These are phyloP conservation scores for Drosophila mauritiana DNA, from an alignment of 1,140 invertebrate species.

Conservation along the genomic window DNA sequence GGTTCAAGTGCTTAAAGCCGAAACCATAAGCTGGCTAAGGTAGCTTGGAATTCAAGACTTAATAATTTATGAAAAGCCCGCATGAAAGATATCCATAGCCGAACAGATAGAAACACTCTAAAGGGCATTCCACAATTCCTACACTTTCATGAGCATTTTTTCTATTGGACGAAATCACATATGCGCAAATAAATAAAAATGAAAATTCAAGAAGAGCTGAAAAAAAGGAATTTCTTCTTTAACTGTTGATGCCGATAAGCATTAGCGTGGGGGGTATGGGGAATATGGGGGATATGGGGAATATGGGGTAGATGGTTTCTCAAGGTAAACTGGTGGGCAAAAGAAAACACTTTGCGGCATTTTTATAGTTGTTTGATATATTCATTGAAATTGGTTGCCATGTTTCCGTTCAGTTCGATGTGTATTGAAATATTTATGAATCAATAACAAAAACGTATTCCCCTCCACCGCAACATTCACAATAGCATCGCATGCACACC, in stretches of 20 bases:
- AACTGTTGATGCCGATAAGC: slow-evolving; percentile 75
- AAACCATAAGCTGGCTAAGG: no score
- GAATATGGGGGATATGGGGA: not conserved
- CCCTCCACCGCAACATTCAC: slow-evolving; percentile 3
- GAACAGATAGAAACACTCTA: not conserved
- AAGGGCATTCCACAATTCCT: slow-evolving; percentile 12
- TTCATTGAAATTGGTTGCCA: slow-evolving; percentile 78
- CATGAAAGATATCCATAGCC: not conserved
- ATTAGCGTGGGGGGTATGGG: slow-evolving; percentile 35
- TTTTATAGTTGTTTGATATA: slow-evolving; percentile 82
- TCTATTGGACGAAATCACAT: slow-evolving; percentile 66
- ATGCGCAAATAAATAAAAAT: slow-evolving; percentile 83
- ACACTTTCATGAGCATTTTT: not conserved
- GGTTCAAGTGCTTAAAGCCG: not conserved
- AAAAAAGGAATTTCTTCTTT: slow-evolving; percentile 61
- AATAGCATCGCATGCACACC: not conserved
- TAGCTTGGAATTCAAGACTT: no score
- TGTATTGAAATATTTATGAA: slow-evolving; percentile 82
- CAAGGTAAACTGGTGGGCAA: slow-evolving; percentile 60
- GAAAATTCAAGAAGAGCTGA: slow-evolving; percentile 69
- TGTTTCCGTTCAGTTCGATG: slow-evolving; percentile 41
- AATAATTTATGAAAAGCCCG: no score
- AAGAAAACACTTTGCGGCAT: slow-evolving; percentile 82
- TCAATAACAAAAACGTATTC: slow-evolving; percentile 74
- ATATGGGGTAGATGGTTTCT: slow-evolving; percentile 7